Base-by-base conservation (phyloP, 2,797 vertebrate genomes). In the Rhyacichthys aspro region DNA sequence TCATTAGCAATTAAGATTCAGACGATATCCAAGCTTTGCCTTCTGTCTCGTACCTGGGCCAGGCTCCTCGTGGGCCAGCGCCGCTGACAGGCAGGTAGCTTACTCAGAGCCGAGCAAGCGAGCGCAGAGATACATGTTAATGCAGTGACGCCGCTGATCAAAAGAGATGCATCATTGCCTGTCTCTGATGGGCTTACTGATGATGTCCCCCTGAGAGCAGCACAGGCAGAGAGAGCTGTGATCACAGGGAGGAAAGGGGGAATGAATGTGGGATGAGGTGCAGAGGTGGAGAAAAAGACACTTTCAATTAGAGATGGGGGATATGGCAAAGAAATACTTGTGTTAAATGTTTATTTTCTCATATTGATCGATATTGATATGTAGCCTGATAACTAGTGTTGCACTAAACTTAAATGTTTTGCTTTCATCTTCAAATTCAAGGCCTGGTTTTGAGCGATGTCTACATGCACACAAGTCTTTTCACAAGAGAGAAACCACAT, bases 101-200 rank as follows among this genome's bases (percentile, higher is more conserved):
- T 5, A 32, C 33, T 37, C 48, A 2, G 45, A 63, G 55, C 7
- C 32, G 42, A 43, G 62, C 32, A 10, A 47, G 18, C 18, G 67
- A 63, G 63, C 18, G 43, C 59, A 52, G 68, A 67, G 73, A 50
- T 82, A 81, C 74, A 86, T 88, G 85, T 76, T 86, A 86, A 90
- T 85, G 74, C n/a, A 43, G 63, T 19, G 16, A 50, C 54, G 16
- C 56, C 0, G 8, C 67, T 81, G 83, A 90, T 89, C 82, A 88
- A 90, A 90, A 83, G 86, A 76, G 66, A 55, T 32, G 64, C 78
- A 69, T 62, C 72, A n/a, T 23, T 0, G 70, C 50, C 55, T 62
- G 46, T 42, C 48, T 79, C 74, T 73, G 82, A 86, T 77, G 72
- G 78, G 71, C 73, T 78, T 71, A 73, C 62, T 79, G 74, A 83